phyloP scores from a whole-genome alignment of 2,797 vertebrate genomes.

The Eulemur albifrons region DNA sequence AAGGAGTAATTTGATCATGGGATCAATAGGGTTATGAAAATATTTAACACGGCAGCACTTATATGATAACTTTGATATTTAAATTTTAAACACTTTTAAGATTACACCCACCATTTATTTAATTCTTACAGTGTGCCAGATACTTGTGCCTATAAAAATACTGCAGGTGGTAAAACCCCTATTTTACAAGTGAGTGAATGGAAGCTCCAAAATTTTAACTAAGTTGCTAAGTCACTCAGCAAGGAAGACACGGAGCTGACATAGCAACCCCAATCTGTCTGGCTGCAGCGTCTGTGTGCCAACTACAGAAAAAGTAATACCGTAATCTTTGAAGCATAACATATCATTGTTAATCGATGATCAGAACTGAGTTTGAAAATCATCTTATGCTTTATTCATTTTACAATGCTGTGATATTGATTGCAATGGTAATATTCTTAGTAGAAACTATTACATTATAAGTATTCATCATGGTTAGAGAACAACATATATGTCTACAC shows the following conservation, averaged over 20 bases:
- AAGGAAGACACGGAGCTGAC: too few species aligned
- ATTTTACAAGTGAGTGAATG: not conserved
- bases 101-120: not conserved
- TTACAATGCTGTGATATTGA: not conserved
- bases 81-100: not conserved
- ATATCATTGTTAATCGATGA: not conserved
- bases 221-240: not conserved
- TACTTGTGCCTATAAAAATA: not conserved
- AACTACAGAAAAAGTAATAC: rapidly evolving
- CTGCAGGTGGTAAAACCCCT: not conserved
- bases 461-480: not conserved
- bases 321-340: not conserved
- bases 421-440: not conserved
- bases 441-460: not conserved
- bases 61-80: not conserved
- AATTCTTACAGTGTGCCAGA: not conserved
- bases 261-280: too few species aligned
- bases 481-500: not conserved
- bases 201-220: not conserved
- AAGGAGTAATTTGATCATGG: not conserved
- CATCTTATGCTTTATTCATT: not conserved
- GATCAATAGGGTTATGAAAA: not conserved
- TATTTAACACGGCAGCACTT: not conserved
- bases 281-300: rapidly evolving
- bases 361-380: not conserved